Evolutionary conservation across 2,113 vertebrate species (phyloP).

Genomic region (Camelus bactrianus): DNA sequence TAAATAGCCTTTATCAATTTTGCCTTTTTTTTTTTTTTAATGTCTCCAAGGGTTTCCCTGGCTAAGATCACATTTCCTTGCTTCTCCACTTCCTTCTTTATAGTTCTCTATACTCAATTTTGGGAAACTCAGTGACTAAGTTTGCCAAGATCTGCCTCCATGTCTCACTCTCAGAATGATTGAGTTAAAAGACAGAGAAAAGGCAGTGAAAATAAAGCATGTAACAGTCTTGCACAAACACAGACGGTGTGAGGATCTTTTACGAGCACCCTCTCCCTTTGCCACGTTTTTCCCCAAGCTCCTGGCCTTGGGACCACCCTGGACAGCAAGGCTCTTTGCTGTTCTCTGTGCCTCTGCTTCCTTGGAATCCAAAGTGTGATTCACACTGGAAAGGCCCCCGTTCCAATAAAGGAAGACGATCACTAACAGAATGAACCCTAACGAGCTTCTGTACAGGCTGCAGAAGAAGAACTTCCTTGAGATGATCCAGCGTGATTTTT

Average conservation of each 20-base stretch:
- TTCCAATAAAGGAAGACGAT: neutral
- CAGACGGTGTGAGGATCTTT: too few species aligned
- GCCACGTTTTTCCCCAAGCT: neutral
- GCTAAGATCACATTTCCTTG: neutral
- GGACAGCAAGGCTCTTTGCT: too few species aligned
- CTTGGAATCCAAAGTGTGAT: rapidly evolving
- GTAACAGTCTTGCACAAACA: rapidly evolving
- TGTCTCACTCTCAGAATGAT: neutral
- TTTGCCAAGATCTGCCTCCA: neutral
- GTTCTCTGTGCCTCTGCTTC: rapidly evolving
- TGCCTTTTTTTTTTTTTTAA: neutral
- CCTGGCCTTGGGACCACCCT: neutral
- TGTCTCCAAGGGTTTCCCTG: neutral
- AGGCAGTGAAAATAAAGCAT: neutral
- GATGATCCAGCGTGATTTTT: neutral
- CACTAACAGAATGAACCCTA: rapidly evolving
- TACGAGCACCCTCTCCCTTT: rapidly evolving
- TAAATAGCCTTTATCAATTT: neutral
- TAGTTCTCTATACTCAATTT: neutral
- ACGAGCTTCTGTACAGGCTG: neutral
- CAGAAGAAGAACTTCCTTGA: neutral
- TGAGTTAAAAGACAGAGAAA: neutral
- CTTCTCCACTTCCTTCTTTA: neutral
- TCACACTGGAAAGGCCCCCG: neutral
- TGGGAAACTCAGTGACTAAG: neutral